Evolutionary conservation across 1,140 invertebrate species (phyloP).

Genomic region (Bicyclus anynana): DNA sequence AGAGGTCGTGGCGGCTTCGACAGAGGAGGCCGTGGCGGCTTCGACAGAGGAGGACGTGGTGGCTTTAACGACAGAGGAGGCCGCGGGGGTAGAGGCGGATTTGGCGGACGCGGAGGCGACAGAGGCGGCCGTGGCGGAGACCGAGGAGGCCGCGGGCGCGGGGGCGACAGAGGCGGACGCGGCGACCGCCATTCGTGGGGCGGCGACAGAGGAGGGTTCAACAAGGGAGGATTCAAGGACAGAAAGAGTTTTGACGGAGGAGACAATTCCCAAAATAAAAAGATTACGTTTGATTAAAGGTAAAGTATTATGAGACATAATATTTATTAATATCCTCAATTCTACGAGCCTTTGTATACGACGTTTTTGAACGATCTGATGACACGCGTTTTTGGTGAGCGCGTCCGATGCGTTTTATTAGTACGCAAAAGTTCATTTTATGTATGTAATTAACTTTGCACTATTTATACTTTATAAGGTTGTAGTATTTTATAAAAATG

Average conservation of each 20-base stretch:
- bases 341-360: no score
- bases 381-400: no score
- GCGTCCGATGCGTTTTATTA: no score
- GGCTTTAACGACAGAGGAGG: slow-evolving; percentile 31
- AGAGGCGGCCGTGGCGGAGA: slow-evolving; percentile 45
- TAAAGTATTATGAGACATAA: slow-evolving; percentile 4
- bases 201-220: slow-evolving; percentile 60
- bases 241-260: slow-evolving; percentile 79
- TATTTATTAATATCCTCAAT: no score
- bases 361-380: no score
- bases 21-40: slow-evolving; percentile 45
- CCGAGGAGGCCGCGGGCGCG: slow-evolving; percentile 61
- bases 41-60: slow-evolving; percentile 46
- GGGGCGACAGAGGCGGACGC: slow-evolving; percentile 47
- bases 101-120: slow-evolving; percentile 40
- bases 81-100: slow-evolving; percentile 49
- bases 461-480: no score
- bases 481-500: no score
- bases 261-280: slow-evolving; percentile 86
- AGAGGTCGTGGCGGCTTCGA: slow-evolving; percentile 41
- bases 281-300: slow-evolving; percentile 88
- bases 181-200: slow-evolving; percentile 47
- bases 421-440: no score
- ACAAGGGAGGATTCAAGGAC: slow-evolving; percentile 77
- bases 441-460: no score